Base-by-base conservation (phyloP, 2,888 invertebrate species). In the Copidosoma aretas region DNA sequence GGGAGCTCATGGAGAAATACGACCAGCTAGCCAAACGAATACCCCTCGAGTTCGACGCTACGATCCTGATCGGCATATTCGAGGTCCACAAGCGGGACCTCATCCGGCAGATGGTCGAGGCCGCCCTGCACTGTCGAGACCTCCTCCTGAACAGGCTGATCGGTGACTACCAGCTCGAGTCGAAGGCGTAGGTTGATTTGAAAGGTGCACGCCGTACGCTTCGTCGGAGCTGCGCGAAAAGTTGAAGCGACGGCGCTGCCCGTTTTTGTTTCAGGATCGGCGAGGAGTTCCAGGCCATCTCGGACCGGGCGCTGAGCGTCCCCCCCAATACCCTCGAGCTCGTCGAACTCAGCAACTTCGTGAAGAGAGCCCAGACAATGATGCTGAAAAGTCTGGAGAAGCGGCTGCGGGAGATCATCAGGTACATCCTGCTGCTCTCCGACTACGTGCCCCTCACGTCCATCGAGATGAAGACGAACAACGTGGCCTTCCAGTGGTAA, bases 381-480 rank as follows among this genome's bases (percentile, higher is more conserved):
- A 85, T 90, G 0, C 84, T 93, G 1, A 84, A 86, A 0, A 88
- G 91, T 73, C 90, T 96, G 90, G 93, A 95, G 81, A 89, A 91
- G 65, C 88, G 91, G 53, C 85, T 97, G 12, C 87, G 87, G 68
- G 86, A 88, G 64, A 88, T 89, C 10, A 85, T 93, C 87, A 85
- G 86, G 66, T 92, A 93, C 77, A 91, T 97, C 60, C 84, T 91
- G 59, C 96, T 95, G 84, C 85, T 97, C 12, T 91, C 93, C 8
- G 95, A 97, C 82, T 92, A 93, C 78, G 90, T 91, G 0, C 85
- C 87, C 10, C 91, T 94, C 75, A 90, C 93, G 0, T 91, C 94
- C 0, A 86, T 93, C 5, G 95, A 97, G 84, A 91, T 97, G 79
- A 93, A 95, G 78, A 91, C 93, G 51, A 97, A 96, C 80, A 93